A percentile compares a stretch with the other conserved stretches of the same genome.
Conservation (phyloP, 2,888 invertebrate genomes). For the Scaptomyza caliginosa region DNA sequence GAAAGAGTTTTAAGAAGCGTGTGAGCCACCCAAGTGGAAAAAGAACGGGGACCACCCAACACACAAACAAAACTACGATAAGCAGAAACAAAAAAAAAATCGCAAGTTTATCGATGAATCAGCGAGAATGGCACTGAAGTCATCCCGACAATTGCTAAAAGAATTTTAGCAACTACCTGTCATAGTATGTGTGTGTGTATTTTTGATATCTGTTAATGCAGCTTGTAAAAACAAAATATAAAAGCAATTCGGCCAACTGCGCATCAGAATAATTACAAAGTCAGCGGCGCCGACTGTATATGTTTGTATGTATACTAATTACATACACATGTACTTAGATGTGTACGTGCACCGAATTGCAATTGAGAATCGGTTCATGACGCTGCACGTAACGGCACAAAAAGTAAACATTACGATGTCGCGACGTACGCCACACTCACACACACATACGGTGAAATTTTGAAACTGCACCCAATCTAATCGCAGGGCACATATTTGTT, state of each 20-base stretch:
- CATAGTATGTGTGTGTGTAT: constrained; percentile 2
- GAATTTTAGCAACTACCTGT: constrained; percentile 5
- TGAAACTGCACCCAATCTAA: constrained; percentile 57
- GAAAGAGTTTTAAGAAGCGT: neutral
- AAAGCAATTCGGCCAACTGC: constrained; percentile 57
- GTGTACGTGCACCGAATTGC: constrained; percentile 43
- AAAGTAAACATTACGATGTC: constrained; percentile 41
- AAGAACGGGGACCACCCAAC: constrained; percentile 47
- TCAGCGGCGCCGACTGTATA: constrained; percentile 46
- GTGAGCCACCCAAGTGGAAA: constrained; percentile 49
- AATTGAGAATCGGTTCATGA: constrained; percentile 16
- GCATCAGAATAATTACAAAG: constrained; percentile 65
- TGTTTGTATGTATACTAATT: neutral
- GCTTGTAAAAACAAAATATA: constrained; percentile 48
- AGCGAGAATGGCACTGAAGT: constrained; percentile 35
- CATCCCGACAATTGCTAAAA: constrained; percentile 26
- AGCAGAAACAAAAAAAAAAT: constrained; percentile 47
- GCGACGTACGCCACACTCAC: neutral
- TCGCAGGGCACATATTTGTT: constrained; percentile 54
- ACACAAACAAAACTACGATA: constrained; percentile 32
- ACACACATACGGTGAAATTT: neutral
- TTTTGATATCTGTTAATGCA: constrained; percentile 39
- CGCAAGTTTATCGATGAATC: constrained; percentile 58
- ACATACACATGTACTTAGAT: constrained; percentile 12
- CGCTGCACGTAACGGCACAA: constrained; percentile 54